phyloP scores from a whole-genome alignment of 2,888 invertebrate species.

The Eupithecia vulgata region DNA sequence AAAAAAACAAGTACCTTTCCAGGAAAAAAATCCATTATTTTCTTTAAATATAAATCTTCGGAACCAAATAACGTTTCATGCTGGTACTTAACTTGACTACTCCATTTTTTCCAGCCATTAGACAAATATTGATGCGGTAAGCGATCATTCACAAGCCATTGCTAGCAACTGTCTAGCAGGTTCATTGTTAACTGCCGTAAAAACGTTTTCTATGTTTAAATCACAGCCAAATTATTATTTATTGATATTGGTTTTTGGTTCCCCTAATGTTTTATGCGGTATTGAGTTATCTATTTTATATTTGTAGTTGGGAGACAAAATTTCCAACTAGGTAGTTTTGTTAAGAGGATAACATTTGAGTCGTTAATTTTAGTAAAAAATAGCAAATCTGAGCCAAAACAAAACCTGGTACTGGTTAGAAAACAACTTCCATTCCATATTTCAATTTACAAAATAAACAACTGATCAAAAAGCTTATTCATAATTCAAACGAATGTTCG shows the following conservation, averaged over 20 bases:
- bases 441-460: background rate
- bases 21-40: background rate
- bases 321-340: background rate
- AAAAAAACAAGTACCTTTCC: background rate
- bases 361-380: background rate
- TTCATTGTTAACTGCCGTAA: constrained; percentile 58
- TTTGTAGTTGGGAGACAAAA: background rate
- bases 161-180: constrained; percentile 51
- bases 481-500: constrained; percentile 5
- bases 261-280: constrained; percentile 38
- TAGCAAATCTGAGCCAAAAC: background rate
- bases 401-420: background rate
- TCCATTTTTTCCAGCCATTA: constrained; percentile 64
- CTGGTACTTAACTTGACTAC: constrained; percentile 27
- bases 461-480: background rate
- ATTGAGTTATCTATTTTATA: constrained; percentile 5
- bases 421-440: constrained; percentile 4
- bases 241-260: constrained; percentile 57
- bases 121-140: constrained; percentile 68
- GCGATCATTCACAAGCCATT: constrained; percentile 47
- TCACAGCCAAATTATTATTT: constrained; percentile 65
- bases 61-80: constrained; percentile 39
- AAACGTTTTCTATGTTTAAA: constrained; percentile 73
- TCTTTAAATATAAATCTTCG: constrained; percentile 22
- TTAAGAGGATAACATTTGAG: background rate